phyloP scores from a whole-genome alignment of 2,113 vertebrate genomes.

The Ptilonorhynchus violaceus region DNA sequence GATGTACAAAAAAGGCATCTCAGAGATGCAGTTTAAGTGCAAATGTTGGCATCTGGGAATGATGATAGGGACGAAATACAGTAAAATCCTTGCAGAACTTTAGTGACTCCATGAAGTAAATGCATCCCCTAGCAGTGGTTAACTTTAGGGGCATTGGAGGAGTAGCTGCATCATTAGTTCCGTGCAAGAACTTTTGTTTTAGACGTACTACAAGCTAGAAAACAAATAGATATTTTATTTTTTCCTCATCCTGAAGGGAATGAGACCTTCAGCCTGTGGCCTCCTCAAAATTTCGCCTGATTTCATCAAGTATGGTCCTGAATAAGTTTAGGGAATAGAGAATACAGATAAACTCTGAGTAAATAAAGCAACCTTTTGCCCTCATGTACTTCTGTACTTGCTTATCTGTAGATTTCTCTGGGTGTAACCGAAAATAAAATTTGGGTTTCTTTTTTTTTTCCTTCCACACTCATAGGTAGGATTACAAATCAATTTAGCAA shows the following conservation, averaged over 20 bases:
- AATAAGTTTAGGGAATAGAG: neutral
- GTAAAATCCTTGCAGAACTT: neutral
- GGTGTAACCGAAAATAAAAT: slow-evolving; percentile 3
- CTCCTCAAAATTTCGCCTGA: neutral
- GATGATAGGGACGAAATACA: neutral
- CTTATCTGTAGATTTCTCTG: neutral
- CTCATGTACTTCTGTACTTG: neutral
- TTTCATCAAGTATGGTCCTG: neutral
- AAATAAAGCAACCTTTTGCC: neutral
- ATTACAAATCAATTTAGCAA: slow-evolving; percentile 1
- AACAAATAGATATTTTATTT: neutral
- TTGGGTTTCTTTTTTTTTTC: neutral
- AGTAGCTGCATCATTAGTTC: neutral
- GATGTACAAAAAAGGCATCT: neutral
- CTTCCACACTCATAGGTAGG: neutral
- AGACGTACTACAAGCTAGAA: neutral
- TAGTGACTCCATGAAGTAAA: neutral
- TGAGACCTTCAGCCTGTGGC: neutral
- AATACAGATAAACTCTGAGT: neutral
- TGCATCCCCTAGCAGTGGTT: neutral
- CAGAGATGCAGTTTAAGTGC: neutral
- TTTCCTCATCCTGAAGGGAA: neutral
- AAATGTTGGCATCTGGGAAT: neutral
- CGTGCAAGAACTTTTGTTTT: neutral
- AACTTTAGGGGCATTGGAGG: neutral